Conservation (phyloP, 2,888 invertebrate genomes). For the Morpho helenor region DNA sequence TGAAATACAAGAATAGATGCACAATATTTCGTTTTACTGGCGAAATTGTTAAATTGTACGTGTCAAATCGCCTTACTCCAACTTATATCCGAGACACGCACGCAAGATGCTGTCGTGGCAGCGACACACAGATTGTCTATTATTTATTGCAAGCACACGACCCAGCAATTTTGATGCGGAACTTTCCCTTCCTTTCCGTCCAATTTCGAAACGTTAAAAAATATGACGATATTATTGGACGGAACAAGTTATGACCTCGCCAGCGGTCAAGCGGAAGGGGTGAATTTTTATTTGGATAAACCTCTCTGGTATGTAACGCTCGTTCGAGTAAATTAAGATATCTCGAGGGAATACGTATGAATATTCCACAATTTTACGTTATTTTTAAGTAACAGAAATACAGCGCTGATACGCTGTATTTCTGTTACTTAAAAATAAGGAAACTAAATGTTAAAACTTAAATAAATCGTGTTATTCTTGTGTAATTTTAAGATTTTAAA, state of each 20-base stretch:
- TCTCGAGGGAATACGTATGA: constrained; percentile 17
- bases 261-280: constrained; percentile 65
- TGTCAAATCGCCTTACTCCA: constrained; percentile 29
- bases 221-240: constrained; percentile 76
- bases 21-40: constrained; percentile 20
- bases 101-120: constrained; percentile 26
- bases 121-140: constrained; percentile 65
- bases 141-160: constrained; percentile 68
- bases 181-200: constrained; percentile 69
- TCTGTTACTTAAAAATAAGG: too few relatives aligned
- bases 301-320: constrained; percentile 24
- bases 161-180: constrained; percentile 63
- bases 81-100: constrained; percentile 29
- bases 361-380: too few relatives aligned
- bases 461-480: too few relatives aligned
- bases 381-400: too few relatives aligned
- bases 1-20: constrained; percentile 13
- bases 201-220: constrained; percentile 73
- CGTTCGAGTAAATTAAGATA: constrained; percentile 33
- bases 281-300: constrained; percentile 46
- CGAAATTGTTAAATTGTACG: constrained; percentile 31
- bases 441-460: too few relatives aligned
- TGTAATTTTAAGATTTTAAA: too few relatives aligned
- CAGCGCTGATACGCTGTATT: too few relatives aligned
- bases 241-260: constrained; percentile 53